Evolutionary conservation across 2,113 vertebrate genomes (phyloP).

Genomic region (Platichthys flesus): DNA sequence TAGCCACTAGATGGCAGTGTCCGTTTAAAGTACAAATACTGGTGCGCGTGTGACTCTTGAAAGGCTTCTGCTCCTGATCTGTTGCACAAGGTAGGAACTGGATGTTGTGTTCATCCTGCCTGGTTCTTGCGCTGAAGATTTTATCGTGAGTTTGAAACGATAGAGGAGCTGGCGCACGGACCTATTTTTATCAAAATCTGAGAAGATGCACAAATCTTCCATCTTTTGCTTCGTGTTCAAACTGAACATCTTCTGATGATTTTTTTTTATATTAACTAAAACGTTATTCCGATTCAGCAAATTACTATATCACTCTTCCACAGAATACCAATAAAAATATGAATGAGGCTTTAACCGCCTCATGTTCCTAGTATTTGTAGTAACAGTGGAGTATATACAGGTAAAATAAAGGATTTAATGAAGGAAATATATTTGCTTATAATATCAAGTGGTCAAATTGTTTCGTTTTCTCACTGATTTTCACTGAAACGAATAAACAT

Average conservation of each 20-base stretch:
- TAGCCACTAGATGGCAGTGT: conserved; percentile 69
- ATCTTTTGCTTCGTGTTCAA: background rate
- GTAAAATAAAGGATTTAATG: background rate
- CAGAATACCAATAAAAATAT: background rate
- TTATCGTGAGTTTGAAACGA: background rate
- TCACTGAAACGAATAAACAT: background rate
- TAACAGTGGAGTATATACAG: background rate
- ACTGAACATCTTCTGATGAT: background rate
- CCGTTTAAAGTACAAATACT: background rate
- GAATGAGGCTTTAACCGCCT: background rate
- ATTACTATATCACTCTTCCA: background rate
- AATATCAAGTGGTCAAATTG: background rate
- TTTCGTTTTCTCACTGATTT: background rate
- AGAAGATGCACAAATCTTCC: background rate
- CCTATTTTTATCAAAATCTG: background rate
- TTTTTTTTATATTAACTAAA: too few relatives aligned
- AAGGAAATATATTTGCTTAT: background rate
- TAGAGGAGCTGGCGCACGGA: too few relatives aligned
- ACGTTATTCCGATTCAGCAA: background rate
- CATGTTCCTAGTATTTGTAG: background rate
- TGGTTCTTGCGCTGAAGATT: background rate
- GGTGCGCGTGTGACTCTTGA: background rate
- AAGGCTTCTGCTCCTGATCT: background rate
- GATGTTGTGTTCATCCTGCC: background rate
- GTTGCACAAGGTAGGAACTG: background rate